Conservation (phyloP, 2,888 invertebrate species). For the Philhelius pedissequus region DNA sequence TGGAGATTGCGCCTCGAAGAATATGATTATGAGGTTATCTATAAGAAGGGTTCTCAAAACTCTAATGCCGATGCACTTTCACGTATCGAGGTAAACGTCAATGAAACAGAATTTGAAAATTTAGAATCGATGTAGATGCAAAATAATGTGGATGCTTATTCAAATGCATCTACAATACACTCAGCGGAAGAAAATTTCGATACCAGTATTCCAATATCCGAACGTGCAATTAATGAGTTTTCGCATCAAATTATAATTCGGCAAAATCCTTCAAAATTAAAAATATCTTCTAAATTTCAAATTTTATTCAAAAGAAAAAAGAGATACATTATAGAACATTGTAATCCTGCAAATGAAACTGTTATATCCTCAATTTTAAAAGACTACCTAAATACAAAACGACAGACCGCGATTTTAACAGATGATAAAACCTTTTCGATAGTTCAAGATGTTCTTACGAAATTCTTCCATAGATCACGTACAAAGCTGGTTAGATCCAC, state of each 20-base stretch:
- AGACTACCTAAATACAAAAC: not conserved
- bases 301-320: constrained; percentile 13
- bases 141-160: too few relatives aligned
- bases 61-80: constrained; percentile 66
- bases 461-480: constrained; percentile 1
- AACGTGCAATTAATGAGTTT: constrained; percentile 20
- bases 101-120: not conserved
- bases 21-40: constrained; percentile 3
- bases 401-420: not conserved
- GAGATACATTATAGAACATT: not conserved
- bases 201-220: constrained; percentile 23
- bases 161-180: too few relatives aligned
- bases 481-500: constrained; percentile 1
- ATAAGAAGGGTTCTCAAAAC: constrained; percentile 63
- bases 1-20: not conserved
- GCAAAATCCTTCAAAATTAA: not conserved
- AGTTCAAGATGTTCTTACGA: not conserved
- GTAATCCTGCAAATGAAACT: not conserved
- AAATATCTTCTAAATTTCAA: not conserved
- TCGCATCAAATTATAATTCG: not conserved
- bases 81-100: not conserved
- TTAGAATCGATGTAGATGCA: not conserved
- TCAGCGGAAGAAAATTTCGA: constrained; percentile 2
- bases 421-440: not conserved
- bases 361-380: not conserved